Conservation (phyloP, 2,113 vertebrate genomes). For the Calypte anna region DNA sequence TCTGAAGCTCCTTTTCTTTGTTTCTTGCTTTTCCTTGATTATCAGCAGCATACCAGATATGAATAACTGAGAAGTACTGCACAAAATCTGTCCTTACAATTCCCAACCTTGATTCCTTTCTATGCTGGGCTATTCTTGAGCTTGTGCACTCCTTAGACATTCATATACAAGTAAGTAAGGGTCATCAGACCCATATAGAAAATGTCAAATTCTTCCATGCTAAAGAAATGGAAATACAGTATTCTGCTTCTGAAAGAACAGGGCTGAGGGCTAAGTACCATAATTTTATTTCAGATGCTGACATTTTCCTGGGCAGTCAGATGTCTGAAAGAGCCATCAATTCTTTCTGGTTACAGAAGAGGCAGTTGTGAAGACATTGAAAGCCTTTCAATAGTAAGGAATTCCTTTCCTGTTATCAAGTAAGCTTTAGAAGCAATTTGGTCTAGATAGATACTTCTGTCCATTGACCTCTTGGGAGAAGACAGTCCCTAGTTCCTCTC, state of each 20-base stretch:
- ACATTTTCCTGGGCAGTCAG: slow-evolving; percentile 25
- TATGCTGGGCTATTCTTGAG: background rate
- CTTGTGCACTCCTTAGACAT: background rate
- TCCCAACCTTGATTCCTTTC: background rate
- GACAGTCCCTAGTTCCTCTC: slow-evolving; percentile 5
- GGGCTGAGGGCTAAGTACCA: slow-evolving; percentile 23
- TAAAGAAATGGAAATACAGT: slow-evolving; percentile 25
- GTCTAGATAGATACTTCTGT: slow-evolving; percentile 49
- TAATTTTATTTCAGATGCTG: slow-evolving; percentile 53
- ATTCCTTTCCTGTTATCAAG: slow-evolving; percentile 45
- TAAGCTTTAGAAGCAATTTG: slow-evolving; percentile 44
- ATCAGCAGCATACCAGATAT: background rate
- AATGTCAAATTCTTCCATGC: slow-evolving; percentile 51
- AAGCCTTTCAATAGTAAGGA: slow-evolving; percentile 24
- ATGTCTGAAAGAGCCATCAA: slow-evolving; percentile 50
- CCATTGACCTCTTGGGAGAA: slow-evolving; percentile 30
- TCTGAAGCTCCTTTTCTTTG: background rate
- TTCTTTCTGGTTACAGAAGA: slow-evolving; percentile 48
- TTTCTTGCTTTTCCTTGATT: background rate
- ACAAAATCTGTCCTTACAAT: background rate
- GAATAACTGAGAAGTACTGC: background rate
- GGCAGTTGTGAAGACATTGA: slow-evolving; percentile 47
- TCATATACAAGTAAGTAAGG: background rate
- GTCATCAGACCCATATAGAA: background rate
- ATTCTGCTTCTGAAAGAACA: slow-evolving; percentile 13